A percentile compares a stretch with the other conserved stretches of the same genome.
phyloP scores from a whole-genome alignment of 2,797 vertebrate genomes.

The Melopsittacus undulatus region DNA sequence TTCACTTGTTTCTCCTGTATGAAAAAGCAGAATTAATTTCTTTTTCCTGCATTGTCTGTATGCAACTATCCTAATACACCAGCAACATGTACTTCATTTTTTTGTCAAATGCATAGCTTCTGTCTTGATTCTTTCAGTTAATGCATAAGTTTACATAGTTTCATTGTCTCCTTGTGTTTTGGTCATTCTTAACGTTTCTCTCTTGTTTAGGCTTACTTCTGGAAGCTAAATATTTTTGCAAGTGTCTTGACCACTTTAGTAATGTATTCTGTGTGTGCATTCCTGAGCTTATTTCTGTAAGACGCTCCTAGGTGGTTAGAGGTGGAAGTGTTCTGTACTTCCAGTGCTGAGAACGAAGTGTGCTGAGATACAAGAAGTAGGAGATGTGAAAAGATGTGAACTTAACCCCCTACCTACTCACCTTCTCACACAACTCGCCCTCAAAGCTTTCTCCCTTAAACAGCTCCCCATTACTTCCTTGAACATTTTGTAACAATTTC shows the following conservation, averaged over 20 bases:
- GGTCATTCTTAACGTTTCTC: neutral
- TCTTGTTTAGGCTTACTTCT: neutral
- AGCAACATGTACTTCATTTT: neutral
- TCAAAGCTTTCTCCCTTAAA: neutral
- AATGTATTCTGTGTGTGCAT: accelerated
- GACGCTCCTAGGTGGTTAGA: neutral
- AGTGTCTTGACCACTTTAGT: neutral
- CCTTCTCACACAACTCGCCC: neutral
- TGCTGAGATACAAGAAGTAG: neutral
- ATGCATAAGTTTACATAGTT: accelerated
- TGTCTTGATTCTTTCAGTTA: neutral
- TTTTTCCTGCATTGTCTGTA: neutral
- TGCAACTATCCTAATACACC: neutral
- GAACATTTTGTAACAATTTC: too few species aligned
- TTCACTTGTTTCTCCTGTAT: neutral
- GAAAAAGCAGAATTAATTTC: neutral
- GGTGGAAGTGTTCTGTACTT: neutral
- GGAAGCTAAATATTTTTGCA: neutral
- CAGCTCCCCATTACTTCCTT: neutral
- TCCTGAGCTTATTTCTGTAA: neutral
- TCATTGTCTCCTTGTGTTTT: neutral
- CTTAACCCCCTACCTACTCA: neutral
- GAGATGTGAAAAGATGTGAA: neutral
- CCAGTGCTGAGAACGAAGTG: neutral
- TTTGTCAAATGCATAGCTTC: neutral